Base-by-base conservation (phyloP, 2,113 vertebrate genomes). In the Deroptyus accipitrinus region DNA sequence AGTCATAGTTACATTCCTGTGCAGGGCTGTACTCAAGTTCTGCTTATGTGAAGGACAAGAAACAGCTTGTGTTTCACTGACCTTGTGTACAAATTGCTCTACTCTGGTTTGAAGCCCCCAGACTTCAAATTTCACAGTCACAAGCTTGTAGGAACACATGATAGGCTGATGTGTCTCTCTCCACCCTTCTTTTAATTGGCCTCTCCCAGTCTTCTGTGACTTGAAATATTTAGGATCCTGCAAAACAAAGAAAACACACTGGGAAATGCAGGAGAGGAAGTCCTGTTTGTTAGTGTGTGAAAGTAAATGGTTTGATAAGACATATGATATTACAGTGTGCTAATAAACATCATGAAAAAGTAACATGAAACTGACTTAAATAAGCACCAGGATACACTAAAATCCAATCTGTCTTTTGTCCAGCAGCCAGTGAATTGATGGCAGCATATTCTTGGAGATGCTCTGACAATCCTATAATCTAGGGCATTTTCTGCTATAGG, bases 81-180 rank as follows among this genome's bases (percentile, higher is more conserved):
- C 99, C 99, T 99, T 99, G 98, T 99, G 99, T 20, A 99, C 99
- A 97, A 99, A 99, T 86, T 99, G 99, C 96, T 99, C 99, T 97
- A 99, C 99, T 49, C 99, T 98, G 16, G 99, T 99, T 92, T 99
- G 99, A 95, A 99, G 98, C 57, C 99, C 99, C 99, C 99, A 99
- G 91, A 99, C 99, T 97, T 99, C 99, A 61, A 99, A 99, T 97
- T 99, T 99, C 88, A 99, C 99, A 3, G 99, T 99, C 97, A 99
- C 99, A 87, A 99, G 98, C 97, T 99, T 99, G 97, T 99, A 99
- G 94, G 99, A 99, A 93, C 99, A 99, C 99, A 99, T 99, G 97
- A 99, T 99, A 42, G 99, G 99, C 69, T 99, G 98, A 68, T 99
- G 99, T 11, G 92, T 98, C 19, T 99, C 97, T 94, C 99, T 98